Conservation (phyloP, 2,113 vertebrate species). For the Anser brachyrhynchus region DNA sequence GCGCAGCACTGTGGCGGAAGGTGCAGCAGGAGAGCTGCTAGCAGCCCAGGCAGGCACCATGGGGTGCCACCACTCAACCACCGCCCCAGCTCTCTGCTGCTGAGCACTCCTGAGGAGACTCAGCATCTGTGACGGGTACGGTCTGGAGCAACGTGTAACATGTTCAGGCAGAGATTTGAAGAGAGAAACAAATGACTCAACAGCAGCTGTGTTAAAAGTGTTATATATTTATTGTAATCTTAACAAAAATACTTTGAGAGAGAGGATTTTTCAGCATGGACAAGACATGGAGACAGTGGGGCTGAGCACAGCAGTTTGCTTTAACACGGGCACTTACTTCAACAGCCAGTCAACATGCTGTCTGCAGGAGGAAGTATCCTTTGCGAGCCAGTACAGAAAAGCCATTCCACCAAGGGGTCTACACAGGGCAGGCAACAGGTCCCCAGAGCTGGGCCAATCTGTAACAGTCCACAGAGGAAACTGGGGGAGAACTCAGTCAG, state of each 20-base stretch:
- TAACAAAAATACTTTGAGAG: slow-evolving; percentile 76
- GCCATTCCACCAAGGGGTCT: background rate
- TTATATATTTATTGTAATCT: slow-evolving; percentile 78
- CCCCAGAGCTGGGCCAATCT: background rate
- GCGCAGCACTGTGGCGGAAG: background rate
- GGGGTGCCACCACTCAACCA: fast-evolving
- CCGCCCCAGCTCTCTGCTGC: background rate
- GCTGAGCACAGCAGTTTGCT: slow-evolving; percentile 41
- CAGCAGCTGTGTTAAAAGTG: slow-evolving; percentile 60
- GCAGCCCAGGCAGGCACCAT: background rate
- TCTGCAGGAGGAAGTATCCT: slow-evolving; percentile 11
- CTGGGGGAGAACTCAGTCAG: background rate
- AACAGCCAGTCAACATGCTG: slow-evolving; percentile 11
- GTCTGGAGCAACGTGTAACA: background rate
- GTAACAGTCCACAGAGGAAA: slow-evolving; percentile 48
- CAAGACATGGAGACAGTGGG: slow-evolving; percentile 30
- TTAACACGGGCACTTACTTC: slow-evolving; percentile 46
- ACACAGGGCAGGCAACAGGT: background rate
- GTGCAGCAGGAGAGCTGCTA: background rate
- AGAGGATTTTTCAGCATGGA: slow-evolving; percentile 53
- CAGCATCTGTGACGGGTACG: background rate
- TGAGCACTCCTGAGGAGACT: background rate
- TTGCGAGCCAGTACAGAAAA: slow-evolving; percentile 45
- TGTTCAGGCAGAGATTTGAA: background rate
- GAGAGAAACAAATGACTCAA: slow-evolving; percentile 42